A percentile compares a stretch with the other conserved stretches of the same genome.
These are phyloP conservation scores for Meleagris gallopavo DNA, from an alignment of 2,113 vertebrate species.

Conservation along the genomic window DNA sequence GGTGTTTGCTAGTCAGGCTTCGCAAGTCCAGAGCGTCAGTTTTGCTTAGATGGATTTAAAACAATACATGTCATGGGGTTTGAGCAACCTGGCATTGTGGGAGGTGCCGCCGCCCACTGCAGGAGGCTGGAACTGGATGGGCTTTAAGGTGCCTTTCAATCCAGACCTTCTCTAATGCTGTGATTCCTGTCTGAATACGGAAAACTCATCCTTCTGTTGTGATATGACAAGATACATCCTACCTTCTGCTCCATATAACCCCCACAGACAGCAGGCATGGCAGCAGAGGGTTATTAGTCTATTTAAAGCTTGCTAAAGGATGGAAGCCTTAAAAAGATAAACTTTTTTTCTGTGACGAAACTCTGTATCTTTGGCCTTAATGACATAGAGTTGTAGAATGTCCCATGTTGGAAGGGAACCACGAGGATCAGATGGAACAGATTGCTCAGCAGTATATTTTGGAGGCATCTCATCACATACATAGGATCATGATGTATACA, in stretches of 20 bases:
- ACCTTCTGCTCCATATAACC: neutral
- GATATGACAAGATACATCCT: neutral
- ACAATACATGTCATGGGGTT: neutral
- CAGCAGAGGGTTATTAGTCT: neutral
- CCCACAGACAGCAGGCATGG: neutral
- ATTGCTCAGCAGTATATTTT: neutral
- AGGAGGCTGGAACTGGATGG: neutral
- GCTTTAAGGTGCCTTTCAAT: neutral
- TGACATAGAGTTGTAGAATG: neutral
- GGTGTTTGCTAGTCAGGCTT: neutral
- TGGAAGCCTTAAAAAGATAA: neutral
- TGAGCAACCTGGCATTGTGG: neutral
- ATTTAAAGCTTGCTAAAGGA: neutral
- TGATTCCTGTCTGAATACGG: neutral
- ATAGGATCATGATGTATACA: neutral
- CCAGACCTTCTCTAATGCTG: neutral
- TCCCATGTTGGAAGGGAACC: neutral
- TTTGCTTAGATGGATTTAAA: neutral
- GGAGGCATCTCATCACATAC: rapidly evolving
- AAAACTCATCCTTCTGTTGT: neutral
- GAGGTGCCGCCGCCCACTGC: neutral
- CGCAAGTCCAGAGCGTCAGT: neutral
- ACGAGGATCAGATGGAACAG: neutral
- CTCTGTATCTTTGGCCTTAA: neutral
- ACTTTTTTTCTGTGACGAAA: neutral